phyloP scores from a whole-genome alignment of 1,140 invertebrate species.

The Ylistrum balloti region DNA sequence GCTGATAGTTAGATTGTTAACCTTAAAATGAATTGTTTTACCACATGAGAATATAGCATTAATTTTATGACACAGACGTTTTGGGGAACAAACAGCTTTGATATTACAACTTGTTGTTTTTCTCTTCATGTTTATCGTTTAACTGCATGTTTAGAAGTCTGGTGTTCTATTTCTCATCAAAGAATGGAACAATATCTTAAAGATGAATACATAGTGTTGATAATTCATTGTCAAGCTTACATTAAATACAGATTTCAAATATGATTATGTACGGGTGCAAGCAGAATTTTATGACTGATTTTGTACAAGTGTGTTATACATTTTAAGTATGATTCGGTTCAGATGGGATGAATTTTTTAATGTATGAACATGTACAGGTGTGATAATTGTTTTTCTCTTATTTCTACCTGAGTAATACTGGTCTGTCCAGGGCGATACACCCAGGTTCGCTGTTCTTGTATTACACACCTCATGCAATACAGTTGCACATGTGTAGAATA shows the following conservation, averaged over 20 bases:
- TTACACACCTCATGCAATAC: too few relatives aligned
- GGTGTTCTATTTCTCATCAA: not conserved
- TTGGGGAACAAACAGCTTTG: not conserved
- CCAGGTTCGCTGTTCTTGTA: too few relatives aligned
- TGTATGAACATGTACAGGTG: not conserved
- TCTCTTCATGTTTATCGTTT: not conserved
- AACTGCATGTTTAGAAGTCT: not conserved
- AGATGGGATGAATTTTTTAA: too few relatives aligned
- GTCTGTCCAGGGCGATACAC: too few relatives aligned
- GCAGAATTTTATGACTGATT: not conserved
- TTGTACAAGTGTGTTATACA: not conserved
- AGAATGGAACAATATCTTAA: not conserved
- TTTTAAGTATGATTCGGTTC: not conserved
- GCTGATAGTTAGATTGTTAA: not conserved
- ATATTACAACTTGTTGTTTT: not conserved
- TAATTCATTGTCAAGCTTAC: too few relatives aligned
- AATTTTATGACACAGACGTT: not conserved
- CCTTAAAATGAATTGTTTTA: not conserved
- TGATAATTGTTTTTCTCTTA: too few relatives aligned
- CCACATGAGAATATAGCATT: not conserved
- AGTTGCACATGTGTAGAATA: too few relatives aligned
- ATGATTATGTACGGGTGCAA: not conserved
- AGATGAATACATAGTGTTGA: too few relatives aligned
- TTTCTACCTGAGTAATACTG: too few relatives aligned
- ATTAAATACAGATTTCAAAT: not conserved